These are phyloP conservation scores for Conistra vaccinii DNA, from an alignment of 2,888 invertebrate genomes.

Conservation along the genomic window DNA sequence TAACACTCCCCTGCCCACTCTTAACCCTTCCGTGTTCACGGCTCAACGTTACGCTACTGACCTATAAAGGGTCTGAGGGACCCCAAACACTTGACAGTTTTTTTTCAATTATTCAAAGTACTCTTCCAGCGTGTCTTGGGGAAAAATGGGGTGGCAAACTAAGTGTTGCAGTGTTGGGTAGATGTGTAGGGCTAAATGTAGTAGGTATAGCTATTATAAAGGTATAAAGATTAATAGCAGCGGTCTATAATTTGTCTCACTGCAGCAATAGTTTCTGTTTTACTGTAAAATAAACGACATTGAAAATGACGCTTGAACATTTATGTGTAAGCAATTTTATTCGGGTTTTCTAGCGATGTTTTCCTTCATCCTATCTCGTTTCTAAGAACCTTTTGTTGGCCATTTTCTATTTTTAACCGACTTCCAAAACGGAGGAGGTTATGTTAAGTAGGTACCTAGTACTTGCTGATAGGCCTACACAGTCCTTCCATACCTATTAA, in stretches of 20 bases:
- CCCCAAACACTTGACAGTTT: constrained; percentile 78
- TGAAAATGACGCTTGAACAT: no score
- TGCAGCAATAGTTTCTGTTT: background rate
- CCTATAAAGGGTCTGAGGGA: constrained; percentile 80
- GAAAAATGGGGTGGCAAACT: constrained; percentile 57
- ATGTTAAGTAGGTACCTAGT: no score
- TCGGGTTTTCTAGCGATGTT: background rate
- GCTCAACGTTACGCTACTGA: constrained; percentile 78
- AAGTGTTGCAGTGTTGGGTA: constrained; percentile 44
- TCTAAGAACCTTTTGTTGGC: no score
- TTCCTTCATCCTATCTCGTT: no score
- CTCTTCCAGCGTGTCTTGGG: constrained; percentile 72
- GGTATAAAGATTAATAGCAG: background rate
- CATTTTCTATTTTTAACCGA: no score
- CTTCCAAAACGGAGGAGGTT: no score
- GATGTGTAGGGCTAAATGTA: constrained; percentile 7
- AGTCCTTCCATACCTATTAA: no score
- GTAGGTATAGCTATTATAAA: background rate
- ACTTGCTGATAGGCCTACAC: no score
- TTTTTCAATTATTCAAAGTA: constrained; percentile 89
- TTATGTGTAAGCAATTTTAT: no score
- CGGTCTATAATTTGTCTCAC: background rate
- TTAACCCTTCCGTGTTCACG: constrained; percentile 73
- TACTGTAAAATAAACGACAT: background rate
- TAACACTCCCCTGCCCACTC: constrained; percentile 75